Evolutionary conservation across 1,140 invertebrate genomes (phyloP), one percentile per base, ranked within the genome.

Genomic region (Cotesia typhae): DNA sequence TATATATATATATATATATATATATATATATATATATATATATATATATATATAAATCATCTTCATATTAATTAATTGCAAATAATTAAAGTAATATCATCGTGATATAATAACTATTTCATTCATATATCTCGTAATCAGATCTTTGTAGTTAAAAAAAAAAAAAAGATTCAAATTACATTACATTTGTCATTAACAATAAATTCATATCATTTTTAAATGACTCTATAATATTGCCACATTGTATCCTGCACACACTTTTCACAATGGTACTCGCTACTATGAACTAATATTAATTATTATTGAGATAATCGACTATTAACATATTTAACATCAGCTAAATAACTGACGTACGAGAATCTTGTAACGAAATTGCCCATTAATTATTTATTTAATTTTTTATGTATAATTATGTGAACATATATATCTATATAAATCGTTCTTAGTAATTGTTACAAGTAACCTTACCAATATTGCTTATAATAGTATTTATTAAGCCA

Each of bases 281-380:
- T 55, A 4, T n/a, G 12, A 12, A 55, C 10, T n/a, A 55, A n/a
- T 14, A 55, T 5, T 55, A 55, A 55, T 14, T 14, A 55, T 14
- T 12, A 55, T 12, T 14, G n/a, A 4, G 52, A 55, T 55, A 55
- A 55, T 14, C 52, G 52, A 55, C 52, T 55, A 55, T 55, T 55
- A 55, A 41, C 41, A 55, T 55, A 55, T 55, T 55, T 14, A 55
- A 55, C 52, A 17, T 55, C 14, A 55, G 14, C n/a, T 41, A 7
- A 41, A 9, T 41, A 4, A 57, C 53, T n/a, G 59, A 60, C 20
- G 17, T 60, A 60, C 20, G 9, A 60, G 59, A 60, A 60, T 60
- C 59, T 28, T 20, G 20, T 36, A 60, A 60, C 20, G 59, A 60
- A 60, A 60, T 60, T 60, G 59, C 59, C 59, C 59, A 60, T 60